Percentiles rank a stretch among this genome's conserved stretches.
phyloP scores from a whole-genome alignment of 2,888 invertebrate species.

The Clostera curtula region DNA sequence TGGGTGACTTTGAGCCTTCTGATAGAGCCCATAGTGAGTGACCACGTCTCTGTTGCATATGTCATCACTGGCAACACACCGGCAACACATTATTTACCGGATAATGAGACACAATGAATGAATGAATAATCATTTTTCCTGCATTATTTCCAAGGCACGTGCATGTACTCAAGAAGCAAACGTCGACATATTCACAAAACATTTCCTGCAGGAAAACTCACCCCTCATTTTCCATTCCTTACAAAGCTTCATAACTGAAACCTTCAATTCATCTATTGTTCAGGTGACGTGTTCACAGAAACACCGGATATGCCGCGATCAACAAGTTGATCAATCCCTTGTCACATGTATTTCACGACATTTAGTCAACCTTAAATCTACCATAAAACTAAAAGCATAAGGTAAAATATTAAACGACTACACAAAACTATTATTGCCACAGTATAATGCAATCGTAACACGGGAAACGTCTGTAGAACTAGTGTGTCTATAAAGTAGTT shows the following conservation, averaged over 20 bases:
- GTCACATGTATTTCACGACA: constrained; percentile 23
- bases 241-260: constrained; percentile 26
- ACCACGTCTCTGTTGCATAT: too few species aligned
- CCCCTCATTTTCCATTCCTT: constrained; percentile 19
- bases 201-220: background rate
- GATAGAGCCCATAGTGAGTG: too few species aligned
- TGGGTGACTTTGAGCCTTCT: too few species aligned
- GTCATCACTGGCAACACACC: too few species aligned
- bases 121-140: too few species aligned
- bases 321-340: constrained; percentile 53
- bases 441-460: constrained; percentile 1
- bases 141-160: too few species aligned
- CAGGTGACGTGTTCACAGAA: constrained; percentile 41
- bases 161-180: too few species aligned
- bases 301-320: constrained; percentile 42
- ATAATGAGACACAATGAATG: too few species aligned
- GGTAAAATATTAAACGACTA: background rate
- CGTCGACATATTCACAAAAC: background rate
- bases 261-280: constrained; percentile 35
- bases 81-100: too few species aligned
- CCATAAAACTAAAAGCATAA: background rate
- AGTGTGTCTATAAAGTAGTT: background rate
- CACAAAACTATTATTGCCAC: background rate
- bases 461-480: constrained; percentile 1
- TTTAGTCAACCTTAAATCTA: background rate